Percentiles rank a stretch among this genome's conserved stretches.
Evolutionary conservation across 2,888 invertebrate species (phyloP).

Genomic region (Drosophila borealis): DNA sequence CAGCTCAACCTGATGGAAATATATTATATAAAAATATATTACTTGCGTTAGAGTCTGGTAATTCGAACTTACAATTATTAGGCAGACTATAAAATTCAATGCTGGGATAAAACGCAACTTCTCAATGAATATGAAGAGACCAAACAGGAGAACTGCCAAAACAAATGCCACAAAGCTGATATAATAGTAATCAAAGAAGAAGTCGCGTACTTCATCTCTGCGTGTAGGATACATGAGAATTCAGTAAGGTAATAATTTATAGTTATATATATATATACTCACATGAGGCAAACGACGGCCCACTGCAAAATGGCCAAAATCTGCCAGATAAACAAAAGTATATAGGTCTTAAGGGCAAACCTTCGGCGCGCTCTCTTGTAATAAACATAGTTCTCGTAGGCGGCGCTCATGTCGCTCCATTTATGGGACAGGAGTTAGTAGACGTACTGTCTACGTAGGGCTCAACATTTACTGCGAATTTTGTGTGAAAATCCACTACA

Average conservation of each 20-base stretch:
- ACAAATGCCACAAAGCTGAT: slow-evolving; percentile 39
- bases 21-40: too few species aligned
- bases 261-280: slow-evolving; percentile 16
- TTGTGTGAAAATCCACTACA: background rate
- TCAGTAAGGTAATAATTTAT: too few species aligned
- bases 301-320: slow-evolving; percentile 51
- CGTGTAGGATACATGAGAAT: background rate
- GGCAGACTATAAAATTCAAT: slow-evolving; percentile 18
- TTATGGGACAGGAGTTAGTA: background rate
- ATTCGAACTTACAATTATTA: slow-evolving; percentile 53
- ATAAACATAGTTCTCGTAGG: slow-evolving; percentile 13
- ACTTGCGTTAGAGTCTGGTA: too few species aligned
- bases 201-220: slow-evolving; percentile 6
- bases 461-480: slow-evolving; percentile 12
- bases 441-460: background rate
- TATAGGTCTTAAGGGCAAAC: slow-evolving; percentile 43
- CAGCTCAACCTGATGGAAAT: slow-evolving; percentile 48
- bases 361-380: slow-evolving; percentile 32
- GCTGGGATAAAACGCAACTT: slow-evolving; percentile 31
- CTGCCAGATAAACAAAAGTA: slow-evolving; percentile 41
- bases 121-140: slow-evolving; percentile 50
- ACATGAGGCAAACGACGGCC: slow-evolving; percentile 31
- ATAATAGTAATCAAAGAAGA: slow-evolving; percentile 17
- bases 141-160: slow-evolving; percentile 26
- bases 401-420: slow-evolving; percentile 35